phyloP scores from a whole-genome alignment of 2,888 invertebrate genomes.

The Drosophila pegasa region DNA sequence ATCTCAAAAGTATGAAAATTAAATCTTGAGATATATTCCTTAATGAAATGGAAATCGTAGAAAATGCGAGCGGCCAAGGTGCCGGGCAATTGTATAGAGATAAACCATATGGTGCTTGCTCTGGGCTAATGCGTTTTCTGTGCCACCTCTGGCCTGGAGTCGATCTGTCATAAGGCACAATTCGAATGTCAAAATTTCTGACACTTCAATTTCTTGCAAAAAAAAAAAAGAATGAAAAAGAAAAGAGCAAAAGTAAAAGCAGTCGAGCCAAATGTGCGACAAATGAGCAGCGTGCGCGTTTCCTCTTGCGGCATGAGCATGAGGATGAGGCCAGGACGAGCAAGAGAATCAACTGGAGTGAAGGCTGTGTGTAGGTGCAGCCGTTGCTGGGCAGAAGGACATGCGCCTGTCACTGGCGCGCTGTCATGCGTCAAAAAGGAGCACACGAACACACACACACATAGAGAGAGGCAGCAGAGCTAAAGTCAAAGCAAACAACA shows the following conservation, averaged over 20 bases:
- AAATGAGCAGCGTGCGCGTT: slow-evolving; percentile 67
- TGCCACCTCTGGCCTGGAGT: slow-evolving; percentile 43
- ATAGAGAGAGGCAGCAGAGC: slow-evolving; percentile 39
- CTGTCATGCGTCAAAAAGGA: slow-evolving; percentile 74
- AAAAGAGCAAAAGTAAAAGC: slow-evolving; percentile 20
- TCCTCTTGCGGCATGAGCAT: slow-evolving; percentile 50
- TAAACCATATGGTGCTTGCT: slow-evolving; percentile 57
- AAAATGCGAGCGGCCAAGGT: slow-evolving; percentile 27
- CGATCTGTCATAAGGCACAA: slow-evolving; percentile 80
- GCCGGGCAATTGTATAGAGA: slow-evolving; percentile 40
- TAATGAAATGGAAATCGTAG: slow-evolving; percentile 1
- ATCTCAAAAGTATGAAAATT: no score
- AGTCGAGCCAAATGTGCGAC: slow-evolving; percentile 63
- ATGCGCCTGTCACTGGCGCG: slow-evolving; percentile 71
- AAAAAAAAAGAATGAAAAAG: slow-evolving; percentile 31
- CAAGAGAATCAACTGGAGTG: slow-evolving; percentile 8
- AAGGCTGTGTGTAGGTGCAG: slow-evolving; percentile 67
- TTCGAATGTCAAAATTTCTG: slow-evolving; percentile 85
- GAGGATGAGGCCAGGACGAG: slow-evolving; percentile 10
- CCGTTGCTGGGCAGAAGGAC: slow-evolving; percentile 54
- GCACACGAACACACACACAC: slow-evolving; percentile 18
- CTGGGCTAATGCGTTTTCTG: slow-evolving; percentile 60
- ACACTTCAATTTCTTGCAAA: slow-evolving; percentile 82
- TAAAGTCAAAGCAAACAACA: slow-evolving; percentile 76
- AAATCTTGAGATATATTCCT: slow-evolving; percentile 11